Evolutionary conservation across 2,113 vertebrate genomes (phyloP), one percentile per base, ranked within the genome.

Genomic region (Scatophagus argus): DNA sequence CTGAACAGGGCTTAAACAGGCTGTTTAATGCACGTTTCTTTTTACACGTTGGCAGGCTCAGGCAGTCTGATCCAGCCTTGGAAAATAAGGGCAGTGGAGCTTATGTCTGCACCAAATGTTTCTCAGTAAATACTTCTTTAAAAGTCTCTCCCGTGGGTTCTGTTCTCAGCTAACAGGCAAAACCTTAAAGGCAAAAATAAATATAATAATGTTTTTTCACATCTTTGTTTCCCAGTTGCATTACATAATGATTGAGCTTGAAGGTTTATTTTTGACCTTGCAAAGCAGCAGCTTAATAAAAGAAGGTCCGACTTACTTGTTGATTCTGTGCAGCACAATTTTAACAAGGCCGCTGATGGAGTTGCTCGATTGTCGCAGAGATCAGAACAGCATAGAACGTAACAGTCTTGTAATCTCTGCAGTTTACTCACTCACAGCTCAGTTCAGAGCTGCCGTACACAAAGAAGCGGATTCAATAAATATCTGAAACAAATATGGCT

Each of bases 401-500:
- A 44, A 32, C 23, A 62, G 17, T 46, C 5, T 36, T 29, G 19
- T 47, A 21, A 55, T 38, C 13, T 54, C 29, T 60, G 29, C 17
- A 7, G 38, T 68, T 32, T 29, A 43, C 27, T 61, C 34, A 0
- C 39, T 41, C 29, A 17, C 44, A 47, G 12, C 32, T 63, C 60
- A 14, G 7, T 10, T 17, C 7, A 39, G 43, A 70, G 58, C 39
- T 27, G 21, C 7, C 23, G 36, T 19, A 17, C 36, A 46, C 47
- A 38, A 31, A 69, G n/a, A 46, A 1, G 27, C n/a, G 19, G 14
- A 65, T 32, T 65, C 17, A 38, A 13, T 58, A 32, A 34, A 52
- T 43, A 27, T 70, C 31, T 70, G 6, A 65, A 47, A 60, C 17
- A 12, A 32, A 76, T 56, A 31, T 44, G 65, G 39, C 43, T 58